Percentiles rank a stretch among this genome's conserved stretches.
Conservation (phyloP, 2,888 invertebrate species). For the Parelbella ahira region DNA sequence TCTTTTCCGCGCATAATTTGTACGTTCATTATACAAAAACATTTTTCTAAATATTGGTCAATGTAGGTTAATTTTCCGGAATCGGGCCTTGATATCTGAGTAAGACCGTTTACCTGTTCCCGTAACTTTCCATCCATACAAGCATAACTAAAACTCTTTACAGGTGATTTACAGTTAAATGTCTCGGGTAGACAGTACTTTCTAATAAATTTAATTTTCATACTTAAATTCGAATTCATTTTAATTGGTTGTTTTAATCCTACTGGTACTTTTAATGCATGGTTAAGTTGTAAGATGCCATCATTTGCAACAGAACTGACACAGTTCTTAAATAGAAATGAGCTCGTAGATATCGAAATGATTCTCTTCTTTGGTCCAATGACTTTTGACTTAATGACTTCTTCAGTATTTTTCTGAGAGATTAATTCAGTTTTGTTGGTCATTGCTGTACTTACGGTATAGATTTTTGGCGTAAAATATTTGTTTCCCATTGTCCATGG, state of each 20-base stretch:
- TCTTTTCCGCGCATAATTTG: conserved; percentile 27
- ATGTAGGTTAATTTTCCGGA: too few species aligned
- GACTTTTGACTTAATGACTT: conserved; percentile 1
- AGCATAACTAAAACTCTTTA: background rate
- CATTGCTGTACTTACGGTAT: conserved; percentile 5
- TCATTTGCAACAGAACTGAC: background rate
- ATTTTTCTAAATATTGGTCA: conserved; percentile 4
- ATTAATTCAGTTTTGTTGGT: conserved; percentile 8
- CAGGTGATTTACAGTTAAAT: background rate
- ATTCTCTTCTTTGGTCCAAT: background rate
- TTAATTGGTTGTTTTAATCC: conserved; percentile 2
- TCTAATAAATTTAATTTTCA: conserved; percentile 6
- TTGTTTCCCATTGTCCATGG: background rate
- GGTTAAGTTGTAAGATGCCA: background rate
- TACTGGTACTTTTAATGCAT: background rate
- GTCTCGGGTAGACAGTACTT: background rate
- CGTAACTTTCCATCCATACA: too few species aligned
- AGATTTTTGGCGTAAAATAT: background rate
- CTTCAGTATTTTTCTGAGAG: background rate
- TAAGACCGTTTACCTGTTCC: too few species aligned
- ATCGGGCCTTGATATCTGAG: too few species aligned
- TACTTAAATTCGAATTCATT: conserved; percentile 3
- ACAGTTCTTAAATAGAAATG: conserved; percentile 6
- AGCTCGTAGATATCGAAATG: conserved; percentile 11
- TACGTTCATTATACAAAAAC: conserved; percentile 11